A percentile compares a stretch with the other conserved stretches of the same genome.
These are phyloP conservation scores for Lophotis ruficrista DNA, from an alignment of 2,113 vertebrate genomes.

Conservation along the genomic window DNA sequence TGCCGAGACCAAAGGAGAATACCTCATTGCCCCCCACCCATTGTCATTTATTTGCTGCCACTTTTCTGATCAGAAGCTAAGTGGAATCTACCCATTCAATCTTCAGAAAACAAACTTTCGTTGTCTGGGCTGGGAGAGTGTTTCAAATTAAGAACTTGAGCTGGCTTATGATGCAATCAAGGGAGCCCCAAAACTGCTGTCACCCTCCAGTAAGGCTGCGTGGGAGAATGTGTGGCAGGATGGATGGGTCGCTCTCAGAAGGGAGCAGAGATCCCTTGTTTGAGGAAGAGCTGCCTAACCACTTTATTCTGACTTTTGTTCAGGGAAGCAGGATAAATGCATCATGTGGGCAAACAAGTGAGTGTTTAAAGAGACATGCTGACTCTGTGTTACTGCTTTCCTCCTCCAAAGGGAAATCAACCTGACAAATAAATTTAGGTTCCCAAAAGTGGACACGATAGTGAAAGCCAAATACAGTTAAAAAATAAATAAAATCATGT, in stretches of 20 bases:
- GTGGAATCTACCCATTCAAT: neutral
- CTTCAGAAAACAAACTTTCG: accelerated
- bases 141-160: neutral
- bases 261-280: neutral
- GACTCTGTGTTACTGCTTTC: neutral
- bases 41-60: neutral
- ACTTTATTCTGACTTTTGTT: neutral
- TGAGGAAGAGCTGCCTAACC: neutral
- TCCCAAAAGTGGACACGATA: neutral
- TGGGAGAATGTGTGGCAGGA: neutral
- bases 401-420: neutral
- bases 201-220: neutral
- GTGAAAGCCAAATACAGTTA: neutral
- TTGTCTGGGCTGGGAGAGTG: neutral
- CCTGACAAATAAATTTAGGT: neutral
- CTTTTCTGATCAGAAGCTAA: neutral
- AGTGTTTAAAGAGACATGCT: neutral
- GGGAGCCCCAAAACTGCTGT: neutral
- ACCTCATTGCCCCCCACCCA: neutral
- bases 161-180: neutral
- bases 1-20: neutral
- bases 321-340: neutral
- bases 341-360: neutral
- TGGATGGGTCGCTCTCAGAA: neutral
- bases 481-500: neutral